Conservation (phyloP, 2,113 vertebrate species). For the Neomonachus schauinslandi region DNA sequence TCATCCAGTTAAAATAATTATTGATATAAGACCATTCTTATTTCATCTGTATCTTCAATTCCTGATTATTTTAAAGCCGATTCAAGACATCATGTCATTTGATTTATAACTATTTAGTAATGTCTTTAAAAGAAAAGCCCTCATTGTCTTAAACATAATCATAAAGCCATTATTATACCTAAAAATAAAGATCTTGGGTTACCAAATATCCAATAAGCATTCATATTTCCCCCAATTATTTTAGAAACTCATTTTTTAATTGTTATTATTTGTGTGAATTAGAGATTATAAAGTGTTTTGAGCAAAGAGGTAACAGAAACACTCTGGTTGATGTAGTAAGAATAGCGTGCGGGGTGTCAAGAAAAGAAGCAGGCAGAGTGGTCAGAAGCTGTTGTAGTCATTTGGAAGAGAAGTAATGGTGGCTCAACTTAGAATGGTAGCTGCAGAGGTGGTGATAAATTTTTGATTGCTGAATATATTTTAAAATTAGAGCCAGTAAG, state of each 20-base stretch:
- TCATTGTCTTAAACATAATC: neutral
- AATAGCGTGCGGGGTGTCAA: neutral
- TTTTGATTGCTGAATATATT: neutral
- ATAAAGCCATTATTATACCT: neutral
- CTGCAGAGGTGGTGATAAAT: neutral
- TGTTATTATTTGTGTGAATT: neutral
- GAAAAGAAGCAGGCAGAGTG: neutral
- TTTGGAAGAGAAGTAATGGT: too few species aligned
- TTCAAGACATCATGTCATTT: neutral
- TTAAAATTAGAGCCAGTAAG: neutral
- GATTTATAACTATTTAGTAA: neutral
- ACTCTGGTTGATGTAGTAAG: neutral
- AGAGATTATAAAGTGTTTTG: neutral
- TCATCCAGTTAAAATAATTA: neutral
- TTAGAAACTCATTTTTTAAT: neutral
- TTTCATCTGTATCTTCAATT: neutral
- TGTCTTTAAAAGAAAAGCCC: neutral
- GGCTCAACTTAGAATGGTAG: neutral
- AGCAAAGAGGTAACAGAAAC: neutral
- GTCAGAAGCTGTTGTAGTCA: too few species aligned
- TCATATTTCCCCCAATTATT: neutral
- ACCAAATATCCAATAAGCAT: neutral
- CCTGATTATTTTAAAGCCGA: neutral
- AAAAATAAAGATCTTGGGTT: slow-evolving; percentile 7
- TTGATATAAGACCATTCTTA: neutral